phyloP scores from a whole-genome alignment of 2,113 vertebrate genomes.

The Coracopsis vasa region DNA sequence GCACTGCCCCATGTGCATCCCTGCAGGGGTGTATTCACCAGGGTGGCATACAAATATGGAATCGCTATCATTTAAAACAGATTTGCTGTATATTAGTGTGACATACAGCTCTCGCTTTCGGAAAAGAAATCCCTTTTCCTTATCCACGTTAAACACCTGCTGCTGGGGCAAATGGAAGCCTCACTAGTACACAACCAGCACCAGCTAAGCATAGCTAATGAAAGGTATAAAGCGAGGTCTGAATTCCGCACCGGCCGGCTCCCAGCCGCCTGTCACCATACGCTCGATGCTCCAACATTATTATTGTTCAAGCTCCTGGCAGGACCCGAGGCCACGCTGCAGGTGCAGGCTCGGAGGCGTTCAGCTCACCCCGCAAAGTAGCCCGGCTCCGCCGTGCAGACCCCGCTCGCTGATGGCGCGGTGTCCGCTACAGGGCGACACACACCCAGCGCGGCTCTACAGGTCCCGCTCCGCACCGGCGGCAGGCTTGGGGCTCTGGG shows the following conservation, averaged over 20 bases:
- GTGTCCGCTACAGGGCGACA: neutral
- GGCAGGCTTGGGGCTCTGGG: neutral
- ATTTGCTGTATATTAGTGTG: neutral
- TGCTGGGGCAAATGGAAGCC: neutral
- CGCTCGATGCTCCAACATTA: too few species aligned
- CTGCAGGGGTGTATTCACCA: neutral
- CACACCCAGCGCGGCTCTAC: neutral
- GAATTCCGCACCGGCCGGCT: neutral
- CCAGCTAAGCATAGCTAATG: neutral
- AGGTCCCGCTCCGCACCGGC: neutral
- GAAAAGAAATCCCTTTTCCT: neutral
- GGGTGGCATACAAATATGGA: neutral
- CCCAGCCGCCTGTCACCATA: neutral
- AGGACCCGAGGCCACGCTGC: neutral
- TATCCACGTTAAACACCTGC: neutral
- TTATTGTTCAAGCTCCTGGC: neutral
- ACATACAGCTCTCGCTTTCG: neutral
- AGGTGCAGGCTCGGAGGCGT: neutral
- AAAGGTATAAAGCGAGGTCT: neutral
- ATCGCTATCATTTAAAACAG: neutral
- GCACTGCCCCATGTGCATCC: neutral
- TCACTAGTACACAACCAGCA: neutral
- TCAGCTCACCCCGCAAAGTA: neutral
- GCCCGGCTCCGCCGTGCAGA: accelerated
- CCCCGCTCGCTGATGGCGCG: neutral